A percentile compares a stretch with the other conserved stretches of the same genome.
These are phyloP conservation scores for Mastomys coucha DNA, from an alignment of 2,113 vertebrate species.

Conservation along the genomic window DNA sequence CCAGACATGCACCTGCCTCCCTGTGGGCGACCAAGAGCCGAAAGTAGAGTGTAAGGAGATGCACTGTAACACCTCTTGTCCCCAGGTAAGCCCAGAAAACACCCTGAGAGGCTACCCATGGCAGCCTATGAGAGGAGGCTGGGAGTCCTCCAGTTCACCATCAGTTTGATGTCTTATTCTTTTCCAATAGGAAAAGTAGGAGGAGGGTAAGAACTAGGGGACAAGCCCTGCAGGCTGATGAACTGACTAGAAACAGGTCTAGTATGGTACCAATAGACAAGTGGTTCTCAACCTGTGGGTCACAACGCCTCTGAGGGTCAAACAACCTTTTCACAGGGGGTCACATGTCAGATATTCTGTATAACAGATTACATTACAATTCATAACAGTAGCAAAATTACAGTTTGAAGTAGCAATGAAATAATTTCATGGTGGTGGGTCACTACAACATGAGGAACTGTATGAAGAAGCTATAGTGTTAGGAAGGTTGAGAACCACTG, in stretches of 20 bases:
- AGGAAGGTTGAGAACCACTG: neutral
- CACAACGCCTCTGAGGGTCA: neutral
- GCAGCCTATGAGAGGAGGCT: neutral
- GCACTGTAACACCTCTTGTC: constrained; percentile 87
- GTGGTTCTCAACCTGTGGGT: neutral
- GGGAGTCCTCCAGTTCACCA: neutral
- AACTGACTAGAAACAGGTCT: neutral
- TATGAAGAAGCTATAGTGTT: neutral
- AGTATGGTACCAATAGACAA: neutral
- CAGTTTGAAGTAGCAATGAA: neutral
- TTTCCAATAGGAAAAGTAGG: neutral
- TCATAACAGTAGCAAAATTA: neutral
- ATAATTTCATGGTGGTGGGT: neutral
- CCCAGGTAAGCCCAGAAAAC: constrained; percentile 72
- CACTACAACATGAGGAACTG: neutral
- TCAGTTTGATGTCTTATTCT: neutral
- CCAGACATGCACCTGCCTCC: constrained; percentile 88
- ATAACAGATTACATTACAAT: neutral
- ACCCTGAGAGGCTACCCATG: neutral
- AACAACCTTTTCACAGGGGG: neutral
- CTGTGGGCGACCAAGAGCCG: constrained; percentile 22
- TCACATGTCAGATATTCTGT: neutral
- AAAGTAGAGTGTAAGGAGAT: constrained; percentile 81
- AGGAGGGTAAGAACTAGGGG: neutral
- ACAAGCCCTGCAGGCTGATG: neutral